phyloP scores from a whole-genome alignment of 2,888 invertebrate genomes.

The Andrena dorsata region DNA sequence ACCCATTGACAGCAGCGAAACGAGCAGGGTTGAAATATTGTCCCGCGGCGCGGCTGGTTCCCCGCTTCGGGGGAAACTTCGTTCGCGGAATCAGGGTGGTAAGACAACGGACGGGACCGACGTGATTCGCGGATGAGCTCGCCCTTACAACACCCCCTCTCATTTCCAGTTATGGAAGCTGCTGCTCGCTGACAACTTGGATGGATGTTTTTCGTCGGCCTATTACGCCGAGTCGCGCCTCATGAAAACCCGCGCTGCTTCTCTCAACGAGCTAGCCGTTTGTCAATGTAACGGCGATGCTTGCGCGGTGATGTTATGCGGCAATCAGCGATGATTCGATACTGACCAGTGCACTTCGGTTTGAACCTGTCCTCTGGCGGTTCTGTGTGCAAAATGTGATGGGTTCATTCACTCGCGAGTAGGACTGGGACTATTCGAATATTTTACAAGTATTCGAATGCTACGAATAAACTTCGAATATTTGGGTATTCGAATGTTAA shows the following conservation, averaged over 20 bases:
- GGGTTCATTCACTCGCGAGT: too few relatives aligned
- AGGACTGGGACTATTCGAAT: too few relatives aligned
- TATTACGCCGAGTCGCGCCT: too few relatives aligned
- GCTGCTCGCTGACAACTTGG: neutral
- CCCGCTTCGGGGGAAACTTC: neutral
- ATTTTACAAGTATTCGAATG: too few relatives aligned
- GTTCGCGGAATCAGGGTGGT: neutral
- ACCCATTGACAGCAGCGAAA: conserved; percentile 49
- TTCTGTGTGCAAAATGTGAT: too few relatives aligned
- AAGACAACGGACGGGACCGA: neutral
- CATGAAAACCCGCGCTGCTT: neutral
- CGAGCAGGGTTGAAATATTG: conserved; percentile 55
- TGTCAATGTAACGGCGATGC: neutral
- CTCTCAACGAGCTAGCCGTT: neutral
- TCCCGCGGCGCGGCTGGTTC: neutral
- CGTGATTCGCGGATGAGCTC: neutral
- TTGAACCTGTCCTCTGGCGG: too few relatives aligned
- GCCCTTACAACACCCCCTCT: neutral
- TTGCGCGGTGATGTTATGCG: neutral
- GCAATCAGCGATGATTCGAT: too few relatives aligned
- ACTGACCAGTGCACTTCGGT: too few relatives aligned
- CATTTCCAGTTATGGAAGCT: conserved; percentile 15
- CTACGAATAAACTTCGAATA: too few relatives aligned
- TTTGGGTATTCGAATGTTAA: too few relatives aligned
- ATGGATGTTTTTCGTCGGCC: neutral